phyloP scores from a whole-genome alignment of 2,888 invertebrate species.

The Leptinotarsa rubiginosa region DNA sequence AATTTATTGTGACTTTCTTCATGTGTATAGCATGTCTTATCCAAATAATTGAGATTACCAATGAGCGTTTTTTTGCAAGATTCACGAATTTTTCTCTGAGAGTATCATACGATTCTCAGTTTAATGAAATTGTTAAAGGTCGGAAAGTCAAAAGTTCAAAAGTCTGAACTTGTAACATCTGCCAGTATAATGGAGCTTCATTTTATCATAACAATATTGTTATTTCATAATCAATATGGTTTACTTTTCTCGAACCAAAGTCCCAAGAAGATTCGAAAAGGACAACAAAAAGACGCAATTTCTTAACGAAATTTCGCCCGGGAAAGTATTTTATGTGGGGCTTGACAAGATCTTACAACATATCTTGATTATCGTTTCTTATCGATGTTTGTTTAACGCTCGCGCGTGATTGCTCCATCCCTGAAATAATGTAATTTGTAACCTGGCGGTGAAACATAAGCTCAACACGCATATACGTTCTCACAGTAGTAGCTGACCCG shows the following conservation, averaged over 20 bases:
- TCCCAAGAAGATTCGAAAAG: neutral
- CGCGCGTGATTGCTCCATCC: constrained; percentile 28
- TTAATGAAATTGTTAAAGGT: too few species aligned
- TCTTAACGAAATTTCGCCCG: neutral
- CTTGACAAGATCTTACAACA: constrained; percentile 19
- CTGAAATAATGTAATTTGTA: constrained; percentile 34
- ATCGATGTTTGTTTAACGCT: constrained; percentile 26
- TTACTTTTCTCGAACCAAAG: neutral
- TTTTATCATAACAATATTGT: too few species aligned
- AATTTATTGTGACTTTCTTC: too few species aligned
- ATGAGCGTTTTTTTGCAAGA: too few species aligned
- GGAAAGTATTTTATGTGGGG: constrained; percentile 11
- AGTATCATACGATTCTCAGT: too few species aligned
- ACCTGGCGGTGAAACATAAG: constrained; percentile 23
- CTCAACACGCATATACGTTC: constrained; percentile 14
- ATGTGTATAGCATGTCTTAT: too few species aligned
- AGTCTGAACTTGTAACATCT: too few species aligned
- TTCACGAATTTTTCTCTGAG: too few species aligned
- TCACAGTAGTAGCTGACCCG: neutral
- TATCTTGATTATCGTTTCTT: constrained; percentile 22
- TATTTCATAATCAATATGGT: too few species aligned
- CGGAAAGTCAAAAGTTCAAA: too few species aligned
- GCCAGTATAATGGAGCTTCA: too few species aligned
- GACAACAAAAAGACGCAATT: neutral
- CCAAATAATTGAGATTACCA: too few species aligned